phyloP scores from a whole-genome alignment of 2,888 invertebrate species.

The Hylaea fasciaria region DNA sequence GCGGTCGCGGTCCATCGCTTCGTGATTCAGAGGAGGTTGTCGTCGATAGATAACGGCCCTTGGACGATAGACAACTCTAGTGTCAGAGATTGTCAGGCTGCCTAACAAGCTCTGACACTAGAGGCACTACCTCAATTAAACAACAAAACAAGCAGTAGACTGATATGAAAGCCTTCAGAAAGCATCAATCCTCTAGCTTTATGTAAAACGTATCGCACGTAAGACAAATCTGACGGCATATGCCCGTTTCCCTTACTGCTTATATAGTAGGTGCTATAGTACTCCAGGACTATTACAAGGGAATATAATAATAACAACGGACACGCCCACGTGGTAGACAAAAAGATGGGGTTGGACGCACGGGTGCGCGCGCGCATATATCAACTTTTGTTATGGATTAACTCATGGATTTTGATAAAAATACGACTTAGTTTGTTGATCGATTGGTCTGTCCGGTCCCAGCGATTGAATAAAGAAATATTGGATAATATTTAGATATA shows the following conservation, averaged over 20 bases:
- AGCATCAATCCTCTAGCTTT: too few relatives aligned
- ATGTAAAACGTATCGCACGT: neutral
- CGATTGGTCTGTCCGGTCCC: neutral
- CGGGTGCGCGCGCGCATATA: slow-evolving; percentile 58
- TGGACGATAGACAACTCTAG: too few relatives aligned
- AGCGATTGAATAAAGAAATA: neutral
- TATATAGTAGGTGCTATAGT: slow-evolving; percentile 47
- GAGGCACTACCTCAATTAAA: too few relatives aligned
- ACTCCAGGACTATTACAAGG: slow-evolving; percentile 59
- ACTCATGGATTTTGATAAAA: slow-evolving; percentile 7
- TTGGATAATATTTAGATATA: neutral
- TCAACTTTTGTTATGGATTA: slow-evolving; percentile 35
- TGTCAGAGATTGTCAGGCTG: too few relatives aligned
- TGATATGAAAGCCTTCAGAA: too few relatives aligned
- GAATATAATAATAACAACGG: slow-evolving; percentile 70
- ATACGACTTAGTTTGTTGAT: neutral
- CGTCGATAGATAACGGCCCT: too few relatives aligned
- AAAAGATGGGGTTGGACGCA: slow-evolving; percentile 51
- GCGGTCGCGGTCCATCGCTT: too few relatives aligned
- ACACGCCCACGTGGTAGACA: slow-evolving; percentile 59
- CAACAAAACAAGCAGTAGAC: too few relatives aligned
- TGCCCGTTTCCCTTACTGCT: slow-evolving; percentile 34
- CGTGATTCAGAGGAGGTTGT: too few relatives aligned
- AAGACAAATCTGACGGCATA: neutral
- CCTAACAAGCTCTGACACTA: too few relatives aligned